Evolutionary conservation across 2,113 vertebrate genomes (phyloP).

Genomic region (Girardinichthys multiradiatus): DNA sequence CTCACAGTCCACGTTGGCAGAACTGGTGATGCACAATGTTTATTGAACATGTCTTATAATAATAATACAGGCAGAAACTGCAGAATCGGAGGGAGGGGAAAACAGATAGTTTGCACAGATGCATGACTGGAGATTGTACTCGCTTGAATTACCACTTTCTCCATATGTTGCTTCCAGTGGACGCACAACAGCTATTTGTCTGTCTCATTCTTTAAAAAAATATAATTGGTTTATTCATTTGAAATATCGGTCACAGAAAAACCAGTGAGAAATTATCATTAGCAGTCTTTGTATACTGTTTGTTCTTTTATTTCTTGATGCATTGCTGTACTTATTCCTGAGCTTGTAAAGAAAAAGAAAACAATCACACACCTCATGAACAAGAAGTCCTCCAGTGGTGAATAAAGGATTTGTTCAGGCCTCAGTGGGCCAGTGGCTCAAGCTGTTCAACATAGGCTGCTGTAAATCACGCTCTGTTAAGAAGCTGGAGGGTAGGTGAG

Average conservation of each 20-base stretch:
- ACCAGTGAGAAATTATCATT: not conserved
- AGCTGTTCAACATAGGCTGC: conserved; percentile 60
- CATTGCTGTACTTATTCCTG: conserved; percentile 25
- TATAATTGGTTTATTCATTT: not conserved
- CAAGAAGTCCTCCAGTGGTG: conserved; percentile 14
- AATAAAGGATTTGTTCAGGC: conserved; percentile 39
- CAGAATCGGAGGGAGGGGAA: not conserved
- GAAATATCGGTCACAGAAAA: not conserved
- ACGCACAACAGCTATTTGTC: conserved; percentile 12
- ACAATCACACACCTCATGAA: conserved; percentile 29
- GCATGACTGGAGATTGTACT: conserved; percentile 11
- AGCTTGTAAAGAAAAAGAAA: conserved; percentile 19
- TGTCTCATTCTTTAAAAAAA: not conserved
- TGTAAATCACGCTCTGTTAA: conserved; percentile 47
- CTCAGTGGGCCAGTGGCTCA: conserved; percentile 26
- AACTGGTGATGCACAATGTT: not conserved
- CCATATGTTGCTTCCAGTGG: conserved; percentile 10
- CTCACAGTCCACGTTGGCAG: not conserved
- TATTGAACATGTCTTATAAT: conserved; percentile 17
- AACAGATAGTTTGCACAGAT: not conserved
- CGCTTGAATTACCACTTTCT: conserved; percentile 15
- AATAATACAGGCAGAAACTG: conserved; percentile 4
- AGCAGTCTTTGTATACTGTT: not conserved
- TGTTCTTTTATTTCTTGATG: not conserved
- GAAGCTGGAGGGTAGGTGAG: conserved; percentile 65